These are phyloP conservation scores for Pituophis catenifer DNA, from an alignment of 2,113 vertebrate genomes.

Conservation along the genomic window DNA sequence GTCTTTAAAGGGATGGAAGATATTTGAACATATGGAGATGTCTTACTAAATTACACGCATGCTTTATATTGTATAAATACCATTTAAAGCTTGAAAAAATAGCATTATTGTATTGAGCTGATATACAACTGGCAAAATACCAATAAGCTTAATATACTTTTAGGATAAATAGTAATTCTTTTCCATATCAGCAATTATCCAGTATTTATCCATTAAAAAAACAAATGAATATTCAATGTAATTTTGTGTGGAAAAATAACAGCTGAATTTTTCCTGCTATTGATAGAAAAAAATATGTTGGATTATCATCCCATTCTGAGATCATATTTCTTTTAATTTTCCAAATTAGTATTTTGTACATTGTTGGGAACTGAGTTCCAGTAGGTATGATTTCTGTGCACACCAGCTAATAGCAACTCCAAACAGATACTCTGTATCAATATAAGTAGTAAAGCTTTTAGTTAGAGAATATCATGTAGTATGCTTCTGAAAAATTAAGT, in stretches of 20 bases:
- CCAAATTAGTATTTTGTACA: neutral
- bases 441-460: neutral
- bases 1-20: neutral
- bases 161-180: neutral
- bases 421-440: neutral
- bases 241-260: neutral
- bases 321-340: neutral
- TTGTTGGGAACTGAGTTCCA: neutral
- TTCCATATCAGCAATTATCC: neutral
- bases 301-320: neutral
- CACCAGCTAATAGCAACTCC: neutral
- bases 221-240: neutral
- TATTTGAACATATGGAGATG: neutral
- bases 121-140: neutral
- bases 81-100: neutral
- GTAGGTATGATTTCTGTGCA: neutral
- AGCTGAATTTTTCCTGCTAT: neutral
- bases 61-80: neutral
- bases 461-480: neutral
- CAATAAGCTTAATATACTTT: neutral
- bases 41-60: neutral
- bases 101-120: neutral
- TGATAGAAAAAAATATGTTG: neutral
- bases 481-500: neutral
- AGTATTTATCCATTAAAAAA: neutral